Evolutionary conservation across 2,888 invertebrate genomes (phyloP), one percentile per base, ranked within the genome.

Genomic region (Yponomeuta sedellus): DNA sequence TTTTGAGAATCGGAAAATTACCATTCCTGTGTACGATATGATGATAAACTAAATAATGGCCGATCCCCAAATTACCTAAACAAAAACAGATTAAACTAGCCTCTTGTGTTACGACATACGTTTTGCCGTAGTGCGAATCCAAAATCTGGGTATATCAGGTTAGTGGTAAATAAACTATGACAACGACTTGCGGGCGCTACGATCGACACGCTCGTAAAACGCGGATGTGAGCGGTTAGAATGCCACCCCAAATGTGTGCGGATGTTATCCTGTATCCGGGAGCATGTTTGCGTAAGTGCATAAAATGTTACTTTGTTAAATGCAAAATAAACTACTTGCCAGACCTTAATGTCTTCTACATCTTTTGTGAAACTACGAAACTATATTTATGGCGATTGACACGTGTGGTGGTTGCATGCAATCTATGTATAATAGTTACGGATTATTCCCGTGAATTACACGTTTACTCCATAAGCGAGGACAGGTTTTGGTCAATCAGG

Each of bases 401-500:
- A 52, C 44, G 44, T 44, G 44, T 16, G 16, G 44, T 10, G 12
- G 3, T 52, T 8, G 44, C 44, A 1, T 52, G 44, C 44, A 52
- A 52, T 52, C 44, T 16, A 52, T 34, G 16, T 52, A 12, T 12
- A 12, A 52, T 12, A 52, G 16, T 52, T 16, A 52, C 16, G 16
- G 44, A 52, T 1, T 16, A 52, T 52, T 52, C 44, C 44, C 44
- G 44, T 59, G 11, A 77, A 73, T 72, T 73, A 69, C 67, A 62
- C 44, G 44, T 64, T 74, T 75, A 76, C 75, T 75, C 75, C 75
- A 75, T 76, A 79, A 74, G 72, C 73, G 68, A 70, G 76, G 81
- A 79, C 80, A 71, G 68, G 78, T 77, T 75, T 72, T 61, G 64
- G 64, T 52, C 5, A 61, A 67, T 20, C 64, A 57, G 57, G 57